These are phyloP conservation scores for Scrobipalpa atriplicella DNA, from an alignment of 2,888 invertebrate species.

Conservation along the genomic window DNA sequence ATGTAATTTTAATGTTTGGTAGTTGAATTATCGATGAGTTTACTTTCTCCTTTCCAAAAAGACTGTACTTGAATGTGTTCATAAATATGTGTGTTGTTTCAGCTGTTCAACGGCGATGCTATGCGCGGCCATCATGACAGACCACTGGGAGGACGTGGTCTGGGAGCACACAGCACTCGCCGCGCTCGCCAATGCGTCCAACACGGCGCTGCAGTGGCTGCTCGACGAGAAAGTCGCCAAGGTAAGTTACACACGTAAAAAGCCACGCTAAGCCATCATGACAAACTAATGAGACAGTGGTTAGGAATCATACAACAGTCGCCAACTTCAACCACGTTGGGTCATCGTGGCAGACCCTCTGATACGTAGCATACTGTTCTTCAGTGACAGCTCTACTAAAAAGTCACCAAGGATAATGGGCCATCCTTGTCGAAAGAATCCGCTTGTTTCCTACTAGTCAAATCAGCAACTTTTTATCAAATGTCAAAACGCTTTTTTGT, in stretches of 20 bases:
- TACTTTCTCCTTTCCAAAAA: neutral
- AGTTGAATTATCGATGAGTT: too few relatives aligned
- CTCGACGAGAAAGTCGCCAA: conserved; percentile 89
- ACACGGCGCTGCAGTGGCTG: conserved; percentile 87
- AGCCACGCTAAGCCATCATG: conserved; percentile 93
- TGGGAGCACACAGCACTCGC: conserved; percentile 87
- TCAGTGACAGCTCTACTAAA: conserved; percentile 90
- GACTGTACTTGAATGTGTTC: neutral
- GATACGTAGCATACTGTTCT: conserved; percentile 82
- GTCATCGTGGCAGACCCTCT: too few relatives aligned
- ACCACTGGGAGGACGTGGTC: conserved; percentile 94
- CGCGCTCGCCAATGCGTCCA: conserved; percentile 83
- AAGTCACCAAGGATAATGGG: conserved; percentile 69
- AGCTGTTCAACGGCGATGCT: conserved; percentile 91
- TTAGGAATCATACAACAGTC: too few relatives aligned
- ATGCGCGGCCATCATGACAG: conserved; percentile 93
- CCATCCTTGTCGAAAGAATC: too few relatives aligned
- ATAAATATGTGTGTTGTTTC: conserved; percentile 25
- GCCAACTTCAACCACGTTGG: too few relatives aligned
- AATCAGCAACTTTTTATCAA: too few relatives aligned
- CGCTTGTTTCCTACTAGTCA: too few relatives aligned
- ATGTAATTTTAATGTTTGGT: too few relatives aligned
- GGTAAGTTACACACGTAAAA: too few relatives aligned
- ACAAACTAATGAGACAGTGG: conserved; percentile 59
- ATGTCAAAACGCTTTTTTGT: too few relatives aligned